A percentile compares a stretch with the other conserved stretches of the same genome.
Evolutionary conservation across 2,888 invertebrate genomes (phyloP).

Genomic region (Drosophila maculinotata): DNA sequence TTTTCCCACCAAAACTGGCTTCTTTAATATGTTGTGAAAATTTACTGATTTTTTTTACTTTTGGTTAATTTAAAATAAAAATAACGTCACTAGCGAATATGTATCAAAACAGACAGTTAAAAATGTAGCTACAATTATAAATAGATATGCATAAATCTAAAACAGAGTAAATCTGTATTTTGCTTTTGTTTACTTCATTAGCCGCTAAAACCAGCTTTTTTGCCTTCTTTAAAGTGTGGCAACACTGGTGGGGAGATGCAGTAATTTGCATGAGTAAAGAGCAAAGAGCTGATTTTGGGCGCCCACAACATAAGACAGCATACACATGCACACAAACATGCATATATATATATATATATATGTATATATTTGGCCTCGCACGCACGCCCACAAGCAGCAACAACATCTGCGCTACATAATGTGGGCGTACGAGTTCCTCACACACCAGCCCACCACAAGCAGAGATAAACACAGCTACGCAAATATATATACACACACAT

Average conservation of each 20-base stretch:
- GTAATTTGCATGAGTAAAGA: conserved; percentile 35
- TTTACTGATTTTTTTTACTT: neutral
- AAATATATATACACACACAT: conserved; percentile 33
- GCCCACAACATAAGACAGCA: conserved; percentile 42
- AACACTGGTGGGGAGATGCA: conserved; percentile 17
- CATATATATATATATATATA: conserved; percentile 15
- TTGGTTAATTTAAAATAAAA: no score
- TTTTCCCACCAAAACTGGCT: neutral
- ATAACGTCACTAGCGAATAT: no score
- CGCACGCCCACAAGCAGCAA: conserved; percentile 55
- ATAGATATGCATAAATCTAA: no score
- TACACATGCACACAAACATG: conserved; percentile 6
- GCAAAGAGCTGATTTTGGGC: conserved; percentile 21
- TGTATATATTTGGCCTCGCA: conserved; percentile 45
- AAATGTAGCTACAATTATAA: no score
- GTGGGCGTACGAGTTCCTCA: conserved; percentile 66
- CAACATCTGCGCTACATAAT: conserved; percentile 64
- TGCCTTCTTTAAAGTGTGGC: neutral
- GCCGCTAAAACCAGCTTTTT: neutral
- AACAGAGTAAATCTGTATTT: no score
- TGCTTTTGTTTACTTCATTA: no score
- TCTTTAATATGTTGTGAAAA: neutral
- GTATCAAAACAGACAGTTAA: no score
- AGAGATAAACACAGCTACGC: conserved; percentile 50
- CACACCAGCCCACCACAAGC: conserved; percentile 33